Base-by-base conservation (phyloP, 2,888 invertebrate species). In the Heliconius cydno region DNA sequence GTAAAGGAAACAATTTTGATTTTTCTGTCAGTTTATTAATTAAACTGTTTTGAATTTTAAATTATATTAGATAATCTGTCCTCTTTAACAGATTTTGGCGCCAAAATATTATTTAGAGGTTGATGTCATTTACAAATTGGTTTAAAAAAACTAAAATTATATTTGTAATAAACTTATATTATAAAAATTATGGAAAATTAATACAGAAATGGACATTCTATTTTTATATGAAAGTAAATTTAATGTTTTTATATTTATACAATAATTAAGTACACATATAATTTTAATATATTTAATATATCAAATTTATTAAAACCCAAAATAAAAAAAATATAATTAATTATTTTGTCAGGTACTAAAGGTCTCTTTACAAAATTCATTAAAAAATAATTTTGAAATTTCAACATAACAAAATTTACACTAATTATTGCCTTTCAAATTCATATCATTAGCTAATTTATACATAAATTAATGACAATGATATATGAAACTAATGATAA, bases 311-410 rank as follows among this genome's bases (percentile, higher is more conserved):
- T 60, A 12, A 38, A 73, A 73, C 9, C 52, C 52, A 52, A 52
- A 52, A 52, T 52, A 52, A 52, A 52, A 46, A n/a, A 52, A 22
- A 52, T 52, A 19, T 52, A 52, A 34, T 34, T 38, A 9, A 34
- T 72, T 52, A 57, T 57, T 60, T 30, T 15, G 13, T 73, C 73
- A 73, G 73, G 73, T 73, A 73, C 73, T n/a, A 60, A 73, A 73
- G 73, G 73, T 73, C 73, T 73, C 73, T 73, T 73, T 73, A 73
- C 60, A 73, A 60, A 60, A 30, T 73, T n/a, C 60, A 72, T 72
- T 57, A 57, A 72, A 72, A 30, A 72, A 73, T 72, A 72, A 73
- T 38, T 60, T 25, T 25, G 13, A 60, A 73, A 60, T 60, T 34
- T n/a, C 7, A 60, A 34, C 25, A 73, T 30, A 73, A 71, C 28